phyloP scores from a whole-genome alignment of 2,888 invertebrate genomes.

The Eupithecia centaureata region DNA sequence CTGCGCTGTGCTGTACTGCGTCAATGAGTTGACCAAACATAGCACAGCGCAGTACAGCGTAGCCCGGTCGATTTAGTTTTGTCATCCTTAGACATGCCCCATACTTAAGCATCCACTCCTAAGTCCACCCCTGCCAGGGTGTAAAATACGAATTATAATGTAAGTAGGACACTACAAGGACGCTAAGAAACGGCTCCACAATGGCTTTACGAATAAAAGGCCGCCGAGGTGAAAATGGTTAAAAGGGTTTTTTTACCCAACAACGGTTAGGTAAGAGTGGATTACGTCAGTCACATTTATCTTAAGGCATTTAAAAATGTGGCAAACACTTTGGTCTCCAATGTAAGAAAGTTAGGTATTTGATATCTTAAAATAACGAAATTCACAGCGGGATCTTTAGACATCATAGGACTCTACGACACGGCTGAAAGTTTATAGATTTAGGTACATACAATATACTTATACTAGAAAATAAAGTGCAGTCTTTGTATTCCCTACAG shows the following conservation, averaged over 20 bases:
- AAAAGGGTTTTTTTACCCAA: conserved; percentile 7
- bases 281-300: conserved; percentile 1
- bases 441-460: no score
- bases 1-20: no score
- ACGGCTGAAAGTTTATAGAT: no score
- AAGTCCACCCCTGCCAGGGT: conserved; percentile 18
- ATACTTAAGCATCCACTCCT: background rate
- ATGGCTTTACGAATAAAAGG: conserved; percentile 14
- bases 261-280: background rate
- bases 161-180: conserved; percentile 27
- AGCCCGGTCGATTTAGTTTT: no score
- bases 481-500: no score
- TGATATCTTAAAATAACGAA: background rate
- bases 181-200: conserved; percentile 15
- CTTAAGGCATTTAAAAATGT: background rate
- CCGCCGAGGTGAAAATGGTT: background rate
- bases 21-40: no score
- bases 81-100: background rate
- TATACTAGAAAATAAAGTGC: no score
- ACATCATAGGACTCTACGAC: no score
- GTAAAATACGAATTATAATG: conserved; percentile 35
- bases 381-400: no score
- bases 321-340: background rate
- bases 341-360: background rate
- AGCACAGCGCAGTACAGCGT: no score